Evolutionary conservation across 2,113 vertebrate genomes (phyloP), one percentile per base, ranked within the genome.

Genomic region (Gallinago paraguaiae): DNA sequence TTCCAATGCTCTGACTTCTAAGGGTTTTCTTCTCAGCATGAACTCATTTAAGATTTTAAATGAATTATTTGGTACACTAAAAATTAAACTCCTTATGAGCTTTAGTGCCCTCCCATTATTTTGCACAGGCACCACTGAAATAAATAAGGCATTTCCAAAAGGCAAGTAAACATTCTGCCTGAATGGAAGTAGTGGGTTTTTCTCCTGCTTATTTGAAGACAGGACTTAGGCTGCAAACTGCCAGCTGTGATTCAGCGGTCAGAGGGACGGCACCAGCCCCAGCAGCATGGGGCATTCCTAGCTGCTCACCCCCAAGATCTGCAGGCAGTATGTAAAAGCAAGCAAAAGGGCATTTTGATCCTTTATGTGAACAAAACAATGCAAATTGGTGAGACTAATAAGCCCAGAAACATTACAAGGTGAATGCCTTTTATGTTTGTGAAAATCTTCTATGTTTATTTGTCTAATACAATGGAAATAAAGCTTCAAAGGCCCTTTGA

Each of bases 361-460:
- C 95, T 97, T 95, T 95, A 86, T 96, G 88, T 70, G 96, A 94
- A 89, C 95, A 90, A 94, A 95, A 96, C 97, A 97, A 96, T 96
- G 92, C 96, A 72, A 91, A 87, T 96, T 90, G 84, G 89, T 88
- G 95, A 97, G 94, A 95, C 86, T 90, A 88, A 78, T 64, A 95
- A 93, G 74, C 95, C 83, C 84, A 67, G 90, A 93, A 72, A 95
- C 82, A 27, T 95, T 89, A 88, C 91, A 95, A 95, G 96, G 93
- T 90, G 86, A 61, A 95, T 92, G 90, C 84, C 95, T 97, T 97
- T 95, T 88, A 96, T 90, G 92, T 90, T 57, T 3, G 4, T 72
- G 88, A 78, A 86, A 89, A 92, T 91, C 90, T 82, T 90, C 94
- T 28, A 16, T 95, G 95, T 95, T 96, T 95, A 94, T 91, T 93